Conservation (phyloP, 2,888 invertebrate genomes). For the Lypha dubia region DNA sequence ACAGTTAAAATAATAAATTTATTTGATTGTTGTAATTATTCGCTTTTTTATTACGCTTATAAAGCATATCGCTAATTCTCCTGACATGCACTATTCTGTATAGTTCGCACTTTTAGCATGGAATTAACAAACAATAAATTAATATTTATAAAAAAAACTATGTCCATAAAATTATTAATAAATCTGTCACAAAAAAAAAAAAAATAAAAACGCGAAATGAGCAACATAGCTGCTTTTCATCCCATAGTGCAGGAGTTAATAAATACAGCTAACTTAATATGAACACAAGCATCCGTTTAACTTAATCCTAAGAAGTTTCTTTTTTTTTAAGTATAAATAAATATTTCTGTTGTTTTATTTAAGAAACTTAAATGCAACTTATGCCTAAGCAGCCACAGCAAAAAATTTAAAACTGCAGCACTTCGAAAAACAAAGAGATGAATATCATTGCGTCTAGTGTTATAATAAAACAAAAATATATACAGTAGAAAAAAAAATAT, state of each 20-base stretch:
- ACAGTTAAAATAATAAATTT: too few relatives aligned
- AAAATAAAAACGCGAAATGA: too few relatives aligned
- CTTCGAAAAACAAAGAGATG: conserved; percentile 47
- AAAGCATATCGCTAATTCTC: too few relatives aligned
- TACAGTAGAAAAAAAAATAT: background rate
- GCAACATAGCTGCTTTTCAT: background rate
- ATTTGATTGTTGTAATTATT: too few relatives aligned
- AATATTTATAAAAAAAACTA: too few relatives aligned
- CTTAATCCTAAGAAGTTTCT: conserved; percentile 22
- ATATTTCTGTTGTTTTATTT: conserved; percentile 19
- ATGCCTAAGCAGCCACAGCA: conserved; percentile 46
- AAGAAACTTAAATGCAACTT: conserved; percentile 54
- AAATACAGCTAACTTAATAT: conserved; percentile 27
- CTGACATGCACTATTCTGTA: too few relatives aligned
- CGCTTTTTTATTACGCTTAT: too few relatives aligned
- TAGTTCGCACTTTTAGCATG: too few relatives aligned
- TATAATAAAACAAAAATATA: conserved; percentile 53
- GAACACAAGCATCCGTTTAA: conserved; percentile 58
- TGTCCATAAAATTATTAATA: too few relatives aligned
- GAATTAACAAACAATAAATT: too few relatives aligned
- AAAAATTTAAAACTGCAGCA: conserved; percentile 18
- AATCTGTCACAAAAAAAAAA: too few relatives aligned
- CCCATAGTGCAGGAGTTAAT: conserved; percentile 37
- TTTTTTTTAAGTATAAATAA: conserved; percentile 1
- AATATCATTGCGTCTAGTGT: conserved; percentile 68